A percentile compares a stretch with the other conserved stretches of the same genome.
Evolutionary conservation across 2,797 vertebrate species (phyloP).

Genomic region (Dromococcyx pavoninus): DNA sequence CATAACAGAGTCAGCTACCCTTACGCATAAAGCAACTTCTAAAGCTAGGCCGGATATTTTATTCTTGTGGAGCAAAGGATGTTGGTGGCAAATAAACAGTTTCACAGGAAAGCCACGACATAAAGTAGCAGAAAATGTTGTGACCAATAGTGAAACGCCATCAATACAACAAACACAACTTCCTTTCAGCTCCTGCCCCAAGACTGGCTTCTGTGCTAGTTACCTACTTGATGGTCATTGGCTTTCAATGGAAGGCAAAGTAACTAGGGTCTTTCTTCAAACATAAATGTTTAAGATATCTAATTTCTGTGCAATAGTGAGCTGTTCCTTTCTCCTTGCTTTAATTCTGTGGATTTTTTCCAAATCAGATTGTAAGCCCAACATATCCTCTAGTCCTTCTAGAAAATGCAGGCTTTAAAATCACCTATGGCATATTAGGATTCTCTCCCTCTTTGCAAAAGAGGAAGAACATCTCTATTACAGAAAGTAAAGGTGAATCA

Average conservation of each 20-base stretch:
- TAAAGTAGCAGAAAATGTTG: background rate
- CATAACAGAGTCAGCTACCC: background rate
- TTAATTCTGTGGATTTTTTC: background rate
- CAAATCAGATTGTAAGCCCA: background rate
- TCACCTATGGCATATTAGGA: background rate
- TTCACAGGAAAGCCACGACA: background rate
- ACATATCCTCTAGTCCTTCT: background rate
- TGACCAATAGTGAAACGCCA: background rate
- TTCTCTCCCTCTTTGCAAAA: background rate
- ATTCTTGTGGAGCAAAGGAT: background rate
- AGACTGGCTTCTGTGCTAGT: background rate
- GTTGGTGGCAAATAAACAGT: background rate
- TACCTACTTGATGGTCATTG: fast-evolving
- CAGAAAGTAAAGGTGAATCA: background rate
- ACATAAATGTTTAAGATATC: background rate
- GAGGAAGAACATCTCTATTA: background rate
- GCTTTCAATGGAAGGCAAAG: background rate
- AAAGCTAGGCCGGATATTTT: background rate
- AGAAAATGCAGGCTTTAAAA: background rate
- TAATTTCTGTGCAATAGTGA: background rate
- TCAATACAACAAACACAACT: background rate
- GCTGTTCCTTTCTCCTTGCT: background rate
- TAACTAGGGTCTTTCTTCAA: background rate
- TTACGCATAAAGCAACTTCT: background rate
- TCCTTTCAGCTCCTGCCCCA: background rate